Base-by-base conservation (phyloP, 2,888 invertebrate genomes). In the Agriopis leucophaearia region DNA sequence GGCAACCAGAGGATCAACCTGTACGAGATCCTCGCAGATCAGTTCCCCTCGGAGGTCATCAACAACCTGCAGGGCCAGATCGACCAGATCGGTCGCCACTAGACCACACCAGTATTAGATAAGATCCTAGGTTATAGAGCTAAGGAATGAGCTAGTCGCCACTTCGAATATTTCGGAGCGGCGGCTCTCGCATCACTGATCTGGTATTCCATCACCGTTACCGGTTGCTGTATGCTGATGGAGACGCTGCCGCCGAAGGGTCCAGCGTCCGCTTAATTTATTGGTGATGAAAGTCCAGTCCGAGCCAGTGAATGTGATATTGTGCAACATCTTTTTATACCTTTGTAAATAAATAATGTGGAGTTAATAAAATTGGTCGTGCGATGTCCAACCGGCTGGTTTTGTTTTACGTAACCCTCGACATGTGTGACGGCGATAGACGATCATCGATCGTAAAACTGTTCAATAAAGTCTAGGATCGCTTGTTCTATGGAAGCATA, bases 41-140 rank as follows among this genome's bases (percentile, higher is more conserved):
- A 97, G 87, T 96, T 98, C 71, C 98, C 98, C 9, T 96, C 96
- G 54, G 98, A 98, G 92, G 98, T 98, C 47, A 97, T 98, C 86
- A 97, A 96, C 94, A 98, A 98, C 91, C 95, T 98, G 71, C 97
- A 98, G 87, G 92, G 96, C 63, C 97, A 97, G 91, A 96, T 98
- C 80, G 97, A 98, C 88, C 96, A 97, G 90, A 96, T 98, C 80
- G 97, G 97, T 77, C 95, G 94, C 78, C 95, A 95, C 82, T 89
- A 86, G 75, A 42, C 16, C 18, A 8, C 13, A 40, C 18, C 35
- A 58, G 44, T 62, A 63, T 52, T 67, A 57, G 10, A 62, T 42
- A 63, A 56, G 44, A 9, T 36, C 18, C 57, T 66, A 71, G 64
- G 62, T 57, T 70, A 64, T 58, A 44, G 10, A 64, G 57, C 42